phyloP scores from a whole-genome alignment of 2,888 invertebrate genomes.

The Epinotia nisella region DNA sequence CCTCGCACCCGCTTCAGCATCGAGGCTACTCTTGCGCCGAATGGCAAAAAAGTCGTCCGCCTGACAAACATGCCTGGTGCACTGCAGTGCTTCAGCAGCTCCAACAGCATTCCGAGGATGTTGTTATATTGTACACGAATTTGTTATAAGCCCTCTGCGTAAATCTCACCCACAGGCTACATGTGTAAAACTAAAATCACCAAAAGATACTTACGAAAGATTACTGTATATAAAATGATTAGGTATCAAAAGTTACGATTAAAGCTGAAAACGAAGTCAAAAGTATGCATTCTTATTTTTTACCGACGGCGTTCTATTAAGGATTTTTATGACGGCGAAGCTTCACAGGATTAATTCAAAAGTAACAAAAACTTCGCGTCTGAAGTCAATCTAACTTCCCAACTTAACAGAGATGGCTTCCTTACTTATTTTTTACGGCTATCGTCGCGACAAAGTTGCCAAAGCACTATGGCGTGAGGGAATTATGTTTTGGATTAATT shows the following conservation, averaged over 20 bases:
- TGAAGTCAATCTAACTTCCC: constrained; percentile 43
- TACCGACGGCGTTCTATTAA: not conserved
- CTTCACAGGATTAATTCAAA: constrained; percentile 40
- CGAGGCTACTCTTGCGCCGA: too few relatives aligned
- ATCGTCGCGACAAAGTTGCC: constrained; percentile 27
- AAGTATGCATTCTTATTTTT: not conserved
- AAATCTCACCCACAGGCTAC: too few relatives aligned
- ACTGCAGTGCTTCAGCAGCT: too few relatives aligned
- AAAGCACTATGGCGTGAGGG: constrained; percentile 12
- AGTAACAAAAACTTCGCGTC: constrained; percentile 41
- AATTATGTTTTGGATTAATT: constrained; percentile 3
- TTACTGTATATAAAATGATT: not conserved
- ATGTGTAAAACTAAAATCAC: too few relatives aligned
- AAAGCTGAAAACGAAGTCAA: not conserved
- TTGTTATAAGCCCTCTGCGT: too few relatives aligned
- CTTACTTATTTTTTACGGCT: constrained; percentile 34
- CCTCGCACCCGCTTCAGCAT: too few relatives aligned
- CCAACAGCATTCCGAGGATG: too few relatives aligned
- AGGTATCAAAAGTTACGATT: not conserved
- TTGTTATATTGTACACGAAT: too few relatives aligned
- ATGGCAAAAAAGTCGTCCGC: too few relatives aligned
- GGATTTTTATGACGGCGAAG: constrained; percentile 28
- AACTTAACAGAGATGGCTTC: constrained; percentile 33
- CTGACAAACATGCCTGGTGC: too few relatives aligned
- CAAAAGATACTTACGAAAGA: too few relatives aligned